phyloP scores from a whole-genome alignment of 2,888 invertebrate genomes.

The Aspidapion aeneum region DNA sequence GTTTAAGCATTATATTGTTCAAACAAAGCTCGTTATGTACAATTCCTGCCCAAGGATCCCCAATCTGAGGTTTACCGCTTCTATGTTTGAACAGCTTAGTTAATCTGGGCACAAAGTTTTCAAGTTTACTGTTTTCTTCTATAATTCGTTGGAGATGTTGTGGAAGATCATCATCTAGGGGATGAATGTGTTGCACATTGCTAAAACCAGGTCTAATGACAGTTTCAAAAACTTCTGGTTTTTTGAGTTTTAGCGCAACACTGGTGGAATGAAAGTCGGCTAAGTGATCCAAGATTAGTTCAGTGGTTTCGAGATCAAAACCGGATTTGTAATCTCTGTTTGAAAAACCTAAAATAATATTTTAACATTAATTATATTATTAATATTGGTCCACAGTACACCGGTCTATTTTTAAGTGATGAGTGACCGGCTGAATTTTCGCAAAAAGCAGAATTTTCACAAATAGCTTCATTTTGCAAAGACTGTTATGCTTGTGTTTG shows the following conservation, averaged over 20 bases:
- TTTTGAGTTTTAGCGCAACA: conserved; percentile 49
- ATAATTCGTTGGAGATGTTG: not conserved
- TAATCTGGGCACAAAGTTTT: not conserved
- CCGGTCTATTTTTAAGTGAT: too few species aligned
- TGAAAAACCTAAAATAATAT: conserved; percentile 49
- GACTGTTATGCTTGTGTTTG: too few species aligned
- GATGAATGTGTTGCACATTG: too few species aligned
- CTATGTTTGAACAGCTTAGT: not conserved
- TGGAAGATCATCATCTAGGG: conserved; percentile 1
- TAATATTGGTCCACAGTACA: too few species aligned
- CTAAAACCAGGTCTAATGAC: conserved; percentile 42
- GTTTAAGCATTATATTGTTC: conserved; percentile 55
- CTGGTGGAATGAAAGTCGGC: conserved; percentile 56
- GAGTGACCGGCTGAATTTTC: too few species aligned
- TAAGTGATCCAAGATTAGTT: conserved; percentile 47
- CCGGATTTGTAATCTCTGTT: conserved; percentile 49
- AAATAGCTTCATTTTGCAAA: too few species aligned
- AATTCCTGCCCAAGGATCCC: conserved; percentile 48
- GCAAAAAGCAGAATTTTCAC: too few species aligned
- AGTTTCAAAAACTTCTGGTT: conserved; percentile 44
- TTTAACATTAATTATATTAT: too few species aligned
- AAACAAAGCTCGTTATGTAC: conserved; percentile 57
- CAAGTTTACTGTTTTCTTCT: conserved; percentile 8
- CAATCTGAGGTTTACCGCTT: conserved; percentile 4
- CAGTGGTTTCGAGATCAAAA: conserved; percentile 50